Base-by-base conservation (phyloP, 2,888 invertebrate species). In the Brenthis daphne region DNA sequence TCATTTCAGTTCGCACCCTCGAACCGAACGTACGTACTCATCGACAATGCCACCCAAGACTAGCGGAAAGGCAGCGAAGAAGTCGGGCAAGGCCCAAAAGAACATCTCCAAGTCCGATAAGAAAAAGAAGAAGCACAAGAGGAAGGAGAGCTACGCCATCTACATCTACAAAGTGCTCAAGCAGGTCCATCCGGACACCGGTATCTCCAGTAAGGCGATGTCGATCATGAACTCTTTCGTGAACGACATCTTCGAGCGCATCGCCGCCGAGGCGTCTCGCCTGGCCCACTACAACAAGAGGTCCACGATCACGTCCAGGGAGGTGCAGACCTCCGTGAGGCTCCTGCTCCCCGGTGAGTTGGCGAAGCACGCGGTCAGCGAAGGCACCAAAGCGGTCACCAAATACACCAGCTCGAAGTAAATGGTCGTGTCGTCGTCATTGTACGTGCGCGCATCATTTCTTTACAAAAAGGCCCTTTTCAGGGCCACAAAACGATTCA, bases 211-310 rank as follows among this genome's bases (percentile, higher is more conserved):
- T 60, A 95, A 95, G 82, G 95, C 95, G 37, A 95, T 95, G 95
- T 93, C 92, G 73, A 95, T 95, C 85, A 95, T 95, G 94, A 95
- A 95, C 88, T 94, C 94, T 73, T 96, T 96, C 81, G 95, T 96
- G 61, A 95, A 95, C 82, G 95, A 96, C 80, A 94, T 96, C 68
- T 96, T 96, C 81, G 95, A 96, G 82, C 92, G 95, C 56, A 95
- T 96, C 82, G 95, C 95, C 53, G 93, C 94, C 5, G 94, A 95
- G 79, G 93, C 95, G 3, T 94, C 94, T 4, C 93, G 94, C 68
- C 85, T 95, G 75, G 94, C 94, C 47, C 94, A 94, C 78, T 95
- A 95, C 90, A 94, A 94, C 86, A 94, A 95, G 84, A 85, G 94
- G 0, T 94, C 94, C 1, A 95, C 95, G 13, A 95, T 96, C 83